Base-by-base conservation (phyloP, 2,113 vertebrate species). In the Cricetomys ansorgei region DNA sequence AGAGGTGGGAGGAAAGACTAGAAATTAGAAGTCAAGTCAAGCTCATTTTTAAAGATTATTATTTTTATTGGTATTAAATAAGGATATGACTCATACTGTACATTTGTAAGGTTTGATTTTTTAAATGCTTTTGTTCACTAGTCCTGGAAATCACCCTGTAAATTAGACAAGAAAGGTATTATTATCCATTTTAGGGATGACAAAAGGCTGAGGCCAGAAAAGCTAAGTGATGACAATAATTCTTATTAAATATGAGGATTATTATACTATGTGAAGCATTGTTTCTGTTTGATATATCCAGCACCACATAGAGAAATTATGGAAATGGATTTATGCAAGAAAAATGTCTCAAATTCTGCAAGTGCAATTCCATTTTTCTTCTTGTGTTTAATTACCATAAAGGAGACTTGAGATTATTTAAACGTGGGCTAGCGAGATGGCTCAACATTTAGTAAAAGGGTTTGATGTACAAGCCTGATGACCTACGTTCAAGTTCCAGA, bases 71-170 rank as follows among this genome's bases (percentile, higher is more conserved):
- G 73, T 84, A 94, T 96, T 91, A 88, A 94, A 64, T 89, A 89
- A 91, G 76, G n/a, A 87, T 77, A 76, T 88, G 80, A 95, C 91
- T 88, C 89, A 94, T 59, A 67, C 34, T 85, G n/a, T 88, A 72
- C 89, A 94, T 92, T 96, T 94, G 34, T 92, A 90, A 75, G 16
- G 70, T 96, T 95, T 67, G 53, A 93, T 77, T 80, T 92, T 97
- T 75, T 91, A 88, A 96, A 93, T 45, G 80, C 45, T 93, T 97
- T 95, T 90, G 16, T 96, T 94, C 67, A 65, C 96, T 79, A 94
- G 65, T 90, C 45, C 67, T 96, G 67, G 43, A 92, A 96, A 81
- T 86, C 87, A 89, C 57, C 75, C 75, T 94, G 59, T 84, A 94
- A 59, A 31, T 95, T 92, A 95, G 34, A 79, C 50, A 96, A 67